Conservation (phyloP, 1,140 invertebrate species). For the Dendrolimus punctatus region DNA sequence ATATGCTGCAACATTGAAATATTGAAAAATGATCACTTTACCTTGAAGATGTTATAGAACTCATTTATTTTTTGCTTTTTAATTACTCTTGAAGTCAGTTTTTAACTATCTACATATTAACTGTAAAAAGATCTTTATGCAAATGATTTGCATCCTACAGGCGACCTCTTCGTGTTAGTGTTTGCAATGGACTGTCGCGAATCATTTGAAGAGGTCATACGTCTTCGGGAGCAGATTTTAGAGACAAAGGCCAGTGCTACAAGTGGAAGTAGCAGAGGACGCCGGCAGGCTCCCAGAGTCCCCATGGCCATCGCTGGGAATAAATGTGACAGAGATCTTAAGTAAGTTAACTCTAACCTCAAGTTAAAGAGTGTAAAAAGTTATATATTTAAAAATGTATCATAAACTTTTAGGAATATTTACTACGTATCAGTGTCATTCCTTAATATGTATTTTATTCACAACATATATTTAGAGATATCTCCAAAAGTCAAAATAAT, state of each 20-base stretch:
- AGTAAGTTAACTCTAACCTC: conserved; percentile 55
- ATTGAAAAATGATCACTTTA: too few species aligned
- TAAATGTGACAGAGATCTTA: conserved; percentile 84
- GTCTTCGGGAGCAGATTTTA: conserved; percentile 85
- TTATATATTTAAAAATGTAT: too few species aligned
- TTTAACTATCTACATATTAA: not conserved
- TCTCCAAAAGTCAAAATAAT: too few species aligned
- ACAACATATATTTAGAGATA: too few species aligned
- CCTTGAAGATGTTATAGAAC: too few species aligned
- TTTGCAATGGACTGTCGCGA: conserved; percentile 90
- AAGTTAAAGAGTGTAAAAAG: too few species aligned
- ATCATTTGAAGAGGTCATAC: conserved; percentile 87
- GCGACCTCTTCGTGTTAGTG: conserved; percentile 88
- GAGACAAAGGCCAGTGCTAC: conserved; percentile 83
- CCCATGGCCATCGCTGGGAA: conserved; percentile 89
- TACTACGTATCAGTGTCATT: too few species aligned
- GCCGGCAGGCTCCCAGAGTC: conserved; percentile 76
- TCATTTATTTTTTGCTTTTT: too few species aligned
- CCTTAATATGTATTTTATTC: too few species aligned
- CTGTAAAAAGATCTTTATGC: not conserved
- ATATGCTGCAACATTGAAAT: too few species aligned
- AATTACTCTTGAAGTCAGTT: not conserved
- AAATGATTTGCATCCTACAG: conserved; percentile 66
- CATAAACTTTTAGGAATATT: too few species aligned
- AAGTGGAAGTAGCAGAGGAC: conserved; percentile 73